These are phyloP conservation scores for Lota lota DNA, from an alignment of 2,113 vertebrate genomes.

Conservation along the genomic window DNA sequence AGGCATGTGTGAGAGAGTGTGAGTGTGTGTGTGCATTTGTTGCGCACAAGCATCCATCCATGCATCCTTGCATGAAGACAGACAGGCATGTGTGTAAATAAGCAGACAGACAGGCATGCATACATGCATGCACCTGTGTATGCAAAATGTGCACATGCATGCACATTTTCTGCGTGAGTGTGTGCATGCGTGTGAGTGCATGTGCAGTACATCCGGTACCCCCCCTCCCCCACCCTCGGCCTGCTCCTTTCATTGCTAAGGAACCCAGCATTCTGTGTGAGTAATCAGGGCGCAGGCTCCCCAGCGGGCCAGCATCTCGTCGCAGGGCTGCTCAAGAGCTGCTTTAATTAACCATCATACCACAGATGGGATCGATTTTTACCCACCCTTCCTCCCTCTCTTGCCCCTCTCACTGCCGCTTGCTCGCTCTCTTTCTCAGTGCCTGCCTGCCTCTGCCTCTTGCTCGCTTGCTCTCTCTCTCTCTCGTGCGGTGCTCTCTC, in stretches of 20 bases:
- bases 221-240: slow-evolving; percentile 81
- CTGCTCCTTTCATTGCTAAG: slow-evolving; percentile 93
- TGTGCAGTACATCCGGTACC: slow-evolving; percentile 50
- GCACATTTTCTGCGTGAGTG: slow-evolving; percentile 7
- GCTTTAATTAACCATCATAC: slow-evolving; percentile 99
- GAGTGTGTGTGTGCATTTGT: no score
- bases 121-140: slow-evolving; percentile 4
- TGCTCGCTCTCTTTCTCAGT: slow-evolving; percentile 67
- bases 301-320: slow-evolving; percentile 97
- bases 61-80: background rate
- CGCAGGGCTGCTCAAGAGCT: slow-evolving; percentile 96
- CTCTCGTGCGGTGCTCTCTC: slow-evolving; percentile 7
- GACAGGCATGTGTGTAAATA: background rate
- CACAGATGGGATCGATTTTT: slow-evolving; percentile 99
- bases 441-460: slow-evolving; percentile 28
- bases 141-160: slow-evolving; percentile 5
- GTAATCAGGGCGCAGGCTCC: slow-evolving; percentile 95
- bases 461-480: slow-evolving; percentile 62
- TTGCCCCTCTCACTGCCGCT: slow-evolving; percentile 38
- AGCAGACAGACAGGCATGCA: background rate
- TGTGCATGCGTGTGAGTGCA: slow-evolving; percentile 26
- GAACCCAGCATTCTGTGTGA: slow-evolving; percentile 98
- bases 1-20: no score
- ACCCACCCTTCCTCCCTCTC: slow-evolving; percentile 52
- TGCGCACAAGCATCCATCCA: background rate